Conservation (phyloP, 2,797 vertebrate species). For the Peromyscus nudipes region DNA sequence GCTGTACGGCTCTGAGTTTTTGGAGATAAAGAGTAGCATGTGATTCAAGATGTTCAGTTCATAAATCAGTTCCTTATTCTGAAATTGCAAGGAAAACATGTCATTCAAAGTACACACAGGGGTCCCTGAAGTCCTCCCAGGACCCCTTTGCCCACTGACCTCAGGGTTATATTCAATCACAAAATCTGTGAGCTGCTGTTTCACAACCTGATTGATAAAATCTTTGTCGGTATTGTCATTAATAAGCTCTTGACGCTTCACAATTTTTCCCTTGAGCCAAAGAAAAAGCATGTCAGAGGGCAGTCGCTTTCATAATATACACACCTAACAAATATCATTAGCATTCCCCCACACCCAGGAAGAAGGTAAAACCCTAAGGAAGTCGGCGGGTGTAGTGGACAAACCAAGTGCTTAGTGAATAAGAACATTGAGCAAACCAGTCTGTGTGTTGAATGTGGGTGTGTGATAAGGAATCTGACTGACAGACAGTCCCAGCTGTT, state of each 20-base stretch:
- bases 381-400: neutral
- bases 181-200: conserved; percentile 92
- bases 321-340: neutral
- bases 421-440: neutral
- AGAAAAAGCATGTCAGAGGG: conserved; percentile 63
- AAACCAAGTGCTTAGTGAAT: neutral
- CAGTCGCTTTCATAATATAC: neutral
- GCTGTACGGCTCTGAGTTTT: conserved; percentile 85
- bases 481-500: neutral
- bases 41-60: conserved; percentile 92
- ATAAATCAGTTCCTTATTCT: conserved; percentile 94
- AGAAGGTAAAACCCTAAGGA: neutral
- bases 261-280: conserved; percentile 87
- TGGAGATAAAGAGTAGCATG: conserved; percentile 94
- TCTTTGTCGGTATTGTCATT: conserved; percentile 85
- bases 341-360: neutral
- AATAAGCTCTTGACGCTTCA: conserved; percentile 89
- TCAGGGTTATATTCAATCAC: conserved; percentile 94
- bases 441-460: neutral
- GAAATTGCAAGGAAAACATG: conserved; percentile 75
- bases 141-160: conserved; percentile 86
- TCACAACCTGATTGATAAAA: conserved; percentile 89
- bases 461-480: neutral
- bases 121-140: accelerated
- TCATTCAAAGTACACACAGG: neutral